These are phyloP conservation scores for Mesembrinibis cayennensis DNA, from an alignment of 2,113 vertebrate genomes.

Conservation along the genomic window DNA sequence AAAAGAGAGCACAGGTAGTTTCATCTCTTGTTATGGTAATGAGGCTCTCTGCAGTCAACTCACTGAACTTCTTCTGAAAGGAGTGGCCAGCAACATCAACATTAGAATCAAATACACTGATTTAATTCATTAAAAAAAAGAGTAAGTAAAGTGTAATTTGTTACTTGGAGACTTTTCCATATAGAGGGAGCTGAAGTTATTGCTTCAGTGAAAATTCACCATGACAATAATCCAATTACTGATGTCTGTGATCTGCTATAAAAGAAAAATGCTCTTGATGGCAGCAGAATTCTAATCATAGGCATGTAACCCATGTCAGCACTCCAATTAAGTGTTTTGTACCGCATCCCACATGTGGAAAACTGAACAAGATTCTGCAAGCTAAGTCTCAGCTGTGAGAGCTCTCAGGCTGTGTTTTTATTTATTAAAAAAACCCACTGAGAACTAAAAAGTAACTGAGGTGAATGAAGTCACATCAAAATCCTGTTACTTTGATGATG, in stretches of 20 bases:
- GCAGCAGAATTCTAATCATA: conserved; percentile 81
- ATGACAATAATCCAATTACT: conserved; percentile 58
- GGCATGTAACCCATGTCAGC: conserved; percentile 5
- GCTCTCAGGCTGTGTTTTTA: not conserved
- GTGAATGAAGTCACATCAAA: conserved; percentile 6
- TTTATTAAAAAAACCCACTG: not conserved
- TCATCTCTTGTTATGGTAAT: not conserved
- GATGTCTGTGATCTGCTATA: conserved; percentile 71
- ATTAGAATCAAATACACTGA: not conserved
- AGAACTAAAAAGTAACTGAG: not conserved
- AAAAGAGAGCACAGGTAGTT: not conserved
- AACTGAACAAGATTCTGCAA: conserved; percentile 52
- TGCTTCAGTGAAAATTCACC: conserved; percentile 49
- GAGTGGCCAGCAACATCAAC: not conserved
- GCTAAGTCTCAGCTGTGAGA: conserved; percentile 11
- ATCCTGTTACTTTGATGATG: not conserved
- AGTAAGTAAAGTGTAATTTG: not conserved
- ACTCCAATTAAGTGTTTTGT: conserved; percentile 56
- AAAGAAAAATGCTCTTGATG: conserved; percentile 81
- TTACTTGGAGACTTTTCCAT: not conserved
- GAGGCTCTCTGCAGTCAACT: not conserved
- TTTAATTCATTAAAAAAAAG: conserved; percentile 20
- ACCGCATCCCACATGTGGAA: not conserved
- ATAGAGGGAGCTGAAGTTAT: not conserved
- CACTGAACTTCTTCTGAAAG: not conserved